phyloP scores from a whole-genome alignment of 2,888 invertebrate species.

The Protodeltote pygarga region DNA sequence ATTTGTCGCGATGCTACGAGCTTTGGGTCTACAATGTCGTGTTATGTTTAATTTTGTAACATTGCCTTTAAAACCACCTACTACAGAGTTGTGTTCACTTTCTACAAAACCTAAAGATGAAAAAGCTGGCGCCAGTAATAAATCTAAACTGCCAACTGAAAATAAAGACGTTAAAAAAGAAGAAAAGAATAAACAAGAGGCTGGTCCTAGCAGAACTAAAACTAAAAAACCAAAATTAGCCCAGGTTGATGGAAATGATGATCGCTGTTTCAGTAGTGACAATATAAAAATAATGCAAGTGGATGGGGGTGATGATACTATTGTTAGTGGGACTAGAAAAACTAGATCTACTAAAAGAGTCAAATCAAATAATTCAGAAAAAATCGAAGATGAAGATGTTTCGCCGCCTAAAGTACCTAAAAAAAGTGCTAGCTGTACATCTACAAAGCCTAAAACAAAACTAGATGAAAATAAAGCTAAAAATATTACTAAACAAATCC shows the following conservation, averaged over 20 bases:
- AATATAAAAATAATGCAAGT: constrained; percentile 58
- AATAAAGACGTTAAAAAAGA: constrained; percentile 38
- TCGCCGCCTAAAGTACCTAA: constrained; percentile 74
- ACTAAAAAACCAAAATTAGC: constrained; percentile 67
- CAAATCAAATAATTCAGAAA: constrained; percentile 40
- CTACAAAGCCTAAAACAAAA: constrained; percentile 27
- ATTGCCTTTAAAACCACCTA: constrained; percentile 90
- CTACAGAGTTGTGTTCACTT: constrained; percentile 88
- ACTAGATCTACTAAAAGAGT: constrained; percentile 58
- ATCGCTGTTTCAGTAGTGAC: constrained; percentile 42
- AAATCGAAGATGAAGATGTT: constrained; percentile 54
- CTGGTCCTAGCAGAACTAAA: constrained; percentile 44
- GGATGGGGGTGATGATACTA: constrained; percentile 55
- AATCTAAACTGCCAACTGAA: constrained; percentile 24
- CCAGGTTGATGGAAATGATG: constrained; percentile 86
- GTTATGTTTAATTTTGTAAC: constrained; percentile 93
- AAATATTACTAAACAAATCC: no score
- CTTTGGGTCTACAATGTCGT: constrained; percentile 93
- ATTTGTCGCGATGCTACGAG: constrained; percentile 91
- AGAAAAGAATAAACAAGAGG: constrained; percentile 33
- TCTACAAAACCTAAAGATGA: constrained; percentile 76
- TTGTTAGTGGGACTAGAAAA: constrained; percentile 38
- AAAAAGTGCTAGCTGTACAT: constrained; percentile 23
- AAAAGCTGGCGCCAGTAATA: constrained; percentile 32
- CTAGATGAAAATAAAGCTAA: constrained; percentile 9